Evolutionary conservation across 1,140 invertebrate species (phyloP), one percentile per base, ranked within the genome.

Genomic region (Meloidogyne exigua): DNA sequence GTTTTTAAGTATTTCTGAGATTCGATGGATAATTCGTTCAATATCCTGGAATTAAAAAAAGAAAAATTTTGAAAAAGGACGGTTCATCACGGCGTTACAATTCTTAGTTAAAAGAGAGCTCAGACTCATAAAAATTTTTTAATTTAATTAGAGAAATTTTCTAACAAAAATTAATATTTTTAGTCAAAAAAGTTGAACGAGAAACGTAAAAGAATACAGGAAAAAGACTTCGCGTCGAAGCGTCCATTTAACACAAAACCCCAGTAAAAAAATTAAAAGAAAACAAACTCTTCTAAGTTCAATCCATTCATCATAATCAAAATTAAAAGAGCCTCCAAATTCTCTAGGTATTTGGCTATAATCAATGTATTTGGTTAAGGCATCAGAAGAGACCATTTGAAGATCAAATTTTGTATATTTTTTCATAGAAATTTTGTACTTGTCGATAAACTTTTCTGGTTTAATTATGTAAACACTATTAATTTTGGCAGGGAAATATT

Each of bases 21-120:
- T 70, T 79, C 76, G 15, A 21, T 63, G 32, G 13, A 79, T 13
- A 44, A 79, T 15, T 18, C 69, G n/a, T 69, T 79, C 77, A 72
- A 79, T 79, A 10, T 79, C 77, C 76, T 85, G 95, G 94, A 4
- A 87, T 85, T 57, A n/a, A 57, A 57, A 57, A n/a, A 7, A 18
- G 4, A 15, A 15, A 15, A n/a, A 44, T 11, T 44, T 44, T 11
- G 12, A 49, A 18, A 10, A 39, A 49, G 44, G 12, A 88, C 79
- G 21, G 64, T 64, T 32, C 49, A 21, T 49, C 42, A 21, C 36
- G 42, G 5, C 70, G 57, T 39, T 75, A 71, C 0, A 72, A 78
- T 12, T 28, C 25, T n/a, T n/a, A 26, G 23, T 3, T n/a, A 32
- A 7, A 32, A 32, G 28, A n/a, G n/a, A n/a, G n/a, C n/a, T n/a